A percentile compares a stretch with the other conserved stretches of the same genome.
Conservation (phyloP, 2,113 vertebrate genomes). For the Cinclus cinclus region DNA sequence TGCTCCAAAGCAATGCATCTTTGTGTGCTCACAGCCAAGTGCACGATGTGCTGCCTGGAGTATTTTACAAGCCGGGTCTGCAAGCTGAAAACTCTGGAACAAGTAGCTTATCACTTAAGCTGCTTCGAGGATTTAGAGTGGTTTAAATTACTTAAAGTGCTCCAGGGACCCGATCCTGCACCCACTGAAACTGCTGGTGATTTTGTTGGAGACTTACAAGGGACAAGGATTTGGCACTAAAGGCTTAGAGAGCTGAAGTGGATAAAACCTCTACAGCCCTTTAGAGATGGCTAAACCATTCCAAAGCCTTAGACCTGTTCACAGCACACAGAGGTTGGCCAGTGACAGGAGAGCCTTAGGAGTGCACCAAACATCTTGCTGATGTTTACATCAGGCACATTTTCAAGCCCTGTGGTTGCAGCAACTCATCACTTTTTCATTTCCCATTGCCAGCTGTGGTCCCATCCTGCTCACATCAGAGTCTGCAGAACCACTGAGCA, state of each 20-base stretch:
- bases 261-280: constrained; percentile 33
- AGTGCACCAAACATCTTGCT: fast-evolving
- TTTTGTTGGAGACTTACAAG: constrained; percentile 16
- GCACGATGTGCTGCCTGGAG: neutral
- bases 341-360: neutral
- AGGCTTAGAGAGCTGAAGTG: constrained; percentile 46
- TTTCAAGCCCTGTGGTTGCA: neutral
- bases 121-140: constrained; percentile 53
- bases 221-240: constrained; percentile 34
- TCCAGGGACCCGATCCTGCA: constrained; percentile 16
- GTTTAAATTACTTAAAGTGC: constrained; percentile 60
- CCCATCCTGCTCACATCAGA: neutral
- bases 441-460: neutral
- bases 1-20: neutral
- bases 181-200: neutral
- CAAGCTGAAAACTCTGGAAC: constrained; percentile 38
- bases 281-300: constrained; percentile 30
- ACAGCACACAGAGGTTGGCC: neutral
- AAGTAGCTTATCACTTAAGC: constrained; percentile 62
- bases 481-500: neutral
- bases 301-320: neutral
- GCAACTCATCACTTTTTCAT: neutral
- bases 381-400: neutral
- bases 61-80: neutral
- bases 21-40: neutral